Percentiles rank a stretch among this genome's conserved stretches.
phyloP scores from a whole-genome alignment of 1,140 invertebrate genomes.

The Diachasmimorpha longicaudata region DNA sequence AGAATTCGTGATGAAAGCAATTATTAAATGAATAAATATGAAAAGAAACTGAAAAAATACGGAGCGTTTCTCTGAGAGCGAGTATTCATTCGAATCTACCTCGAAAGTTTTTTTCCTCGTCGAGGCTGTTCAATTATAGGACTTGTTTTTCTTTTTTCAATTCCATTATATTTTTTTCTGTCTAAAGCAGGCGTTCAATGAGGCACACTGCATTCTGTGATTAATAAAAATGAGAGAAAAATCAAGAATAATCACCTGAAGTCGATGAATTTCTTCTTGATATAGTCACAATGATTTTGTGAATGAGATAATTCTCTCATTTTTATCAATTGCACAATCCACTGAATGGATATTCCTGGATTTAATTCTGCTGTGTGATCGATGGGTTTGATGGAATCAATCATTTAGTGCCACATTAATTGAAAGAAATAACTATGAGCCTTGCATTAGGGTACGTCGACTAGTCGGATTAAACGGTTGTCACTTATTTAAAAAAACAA shows the following conservation, averaged over 20 bases:
- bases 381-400: neutral
- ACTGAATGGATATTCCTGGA: neutral
- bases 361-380: slow-evolving; percentile 14
- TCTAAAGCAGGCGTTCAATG: neutral
- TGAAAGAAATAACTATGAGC: slow-evolving; percentile 1
- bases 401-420: slow-evolving; percentile 17
- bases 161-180: neutral
- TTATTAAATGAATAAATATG: neutral
- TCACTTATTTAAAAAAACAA: slow-evolving; percentile 4
- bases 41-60: neutral
- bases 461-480: slow-evolving; percentile 21
- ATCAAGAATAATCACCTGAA: too few species aligned
- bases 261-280: too few species aligned
- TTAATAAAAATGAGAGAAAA: neutral
- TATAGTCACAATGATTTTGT: too few species aligned
- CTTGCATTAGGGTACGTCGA: slow-evolving; percentile 5
- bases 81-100: neutral
- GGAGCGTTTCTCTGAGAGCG: neutral
- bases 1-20: slow-evolving; percentile 23
- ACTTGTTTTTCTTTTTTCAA: neutral
- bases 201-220: neutral
- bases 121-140: neutral
- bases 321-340: neutral
- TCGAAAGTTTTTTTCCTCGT: neutral
- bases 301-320: neutral